These are phyloP conservation scores for Alosa sapidissima DNA, from an alignment of 2,797 vertebrate species.

Conservation along the genomic window DNA sequence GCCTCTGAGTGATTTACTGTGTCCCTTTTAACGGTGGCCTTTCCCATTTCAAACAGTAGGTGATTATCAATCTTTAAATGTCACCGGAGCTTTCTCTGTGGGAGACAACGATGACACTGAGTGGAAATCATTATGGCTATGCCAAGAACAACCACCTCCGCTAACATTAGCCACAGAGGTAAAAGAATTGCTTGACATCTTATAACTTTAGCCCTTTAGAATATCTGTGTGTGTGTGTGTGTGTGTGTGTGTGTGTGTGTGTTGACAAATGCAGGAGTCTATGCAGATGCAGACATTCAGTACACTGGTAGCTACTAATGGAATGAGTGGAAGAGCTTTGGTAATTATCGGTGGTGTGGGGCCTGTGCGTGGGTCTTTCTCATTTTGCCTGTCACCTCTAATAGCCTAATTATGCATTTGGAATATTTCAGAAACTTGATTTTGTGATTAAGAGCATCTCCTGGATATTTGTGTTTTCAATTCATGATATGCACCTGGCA, in stretches of 20 bases:
- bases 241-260: no score
- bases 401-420: neutral
- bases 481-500: constrained; percentile 8
- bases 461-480: constrained; percentile 9
- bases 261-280: no score
- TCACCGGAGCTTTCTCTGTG: neutral
- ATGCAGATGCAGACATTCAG: neutral
- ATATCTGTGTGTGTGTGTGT: neutral
- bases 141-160: neutral
- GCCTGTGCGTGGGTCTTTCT: neutral
- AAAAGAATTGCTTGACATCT: neutral
- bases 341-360: neutral
- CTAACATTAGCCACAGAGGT: neutral
- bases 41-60: constrained; percentile 7
- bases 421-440: neutral
- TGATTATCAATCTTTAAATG: constrained; percentile 22
- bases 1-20: constrained; percentile 15
- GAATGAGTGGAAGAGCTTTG: neutral
- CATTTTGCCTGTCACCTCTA: neutral
- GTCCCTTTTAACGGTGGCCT: constrained; percentile 2
- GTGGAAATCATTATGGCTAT: constrained; percentile 8
- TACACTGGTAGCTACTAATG: neutral
- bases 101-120: neutral
- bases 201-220: neutral
- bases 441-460: constrained; percentile 6